A percentile compares a stretch with the other conserved stretches of the same genome.
These are phyloP conservation scores for Aspidiotus destructor DNA, from an alignment of 2,888 invertebrate species.

Conservation along the genomic window DNA sequence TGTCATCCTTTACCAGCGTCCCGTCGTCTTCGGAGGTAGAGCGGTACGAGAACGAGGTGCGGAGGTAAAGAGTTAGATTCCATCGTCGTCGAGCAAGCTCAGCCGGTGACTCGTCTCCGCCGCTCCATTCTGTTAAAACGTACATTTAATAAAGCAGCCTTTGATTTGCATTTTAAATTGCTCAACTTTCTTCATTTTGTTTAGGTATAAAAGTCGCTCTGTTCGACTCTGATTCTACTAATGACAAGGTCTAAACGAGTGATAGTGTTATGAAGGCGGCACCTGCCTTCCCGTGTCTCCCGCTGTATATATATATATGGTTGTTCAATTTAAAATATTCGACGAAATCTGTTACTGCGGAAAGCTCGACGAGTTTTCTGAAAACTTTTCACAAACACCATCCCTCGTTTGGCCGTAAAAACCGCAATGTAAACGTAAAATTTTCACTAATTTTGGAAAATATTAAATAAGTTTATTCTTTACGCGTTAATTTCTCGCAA, in stretches of 20 bases:
- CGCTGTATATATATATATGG: conserved; percentile 4
- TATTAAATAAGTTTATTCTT: conserved; percentile 20
- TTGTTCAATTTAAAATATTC: conserved; percentile 30
- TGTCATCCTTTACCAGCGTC: conserved; percentile 14
- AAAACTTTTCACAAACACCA: conserved; percentile 24
- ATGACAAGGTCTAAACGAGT: conserved; percentile 30
- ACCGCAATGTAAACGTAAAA: not conserved
- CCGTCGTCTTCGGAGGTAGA: too few relatives aligned
- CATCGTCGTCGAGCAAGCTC: conserved; percentile 8
- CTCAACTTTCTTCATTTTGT: conserved; percentile 32
- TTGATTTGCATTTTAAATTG: conserved; percentile 33
- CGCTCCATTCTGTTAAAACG: conserved; percentile 17
- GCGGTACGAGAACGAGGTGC: too few relatives aligned
- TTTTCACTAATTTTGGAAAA: conserved; percentile 12
- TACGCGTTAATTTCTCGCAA: conserved; percentile 16
- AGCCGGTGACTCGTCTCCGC: not conserved
- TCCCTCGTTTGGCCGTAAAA: conserved; percentile 1
- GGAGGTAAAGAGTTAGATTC: not conserved
- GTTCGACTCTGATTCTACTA: conserved; percentile 11
- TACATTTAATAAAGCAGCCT: conserved; percentile 31
- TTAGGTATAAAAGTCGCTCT: conserved; percentile 26
- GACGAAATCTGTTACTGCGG: conserved; percentile 27
- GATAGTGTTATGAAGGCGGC: conserved; percentile 29
- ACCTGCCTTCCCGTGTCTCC: conserved; percentile 13
- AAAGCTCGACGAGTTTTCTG: conserved; percentile 20